These are phyloP conservation scores for Galendromus occidentalis DNA, from an alignment of 1,140 invertebrate species.

Conservation along the genomic window DNA sequence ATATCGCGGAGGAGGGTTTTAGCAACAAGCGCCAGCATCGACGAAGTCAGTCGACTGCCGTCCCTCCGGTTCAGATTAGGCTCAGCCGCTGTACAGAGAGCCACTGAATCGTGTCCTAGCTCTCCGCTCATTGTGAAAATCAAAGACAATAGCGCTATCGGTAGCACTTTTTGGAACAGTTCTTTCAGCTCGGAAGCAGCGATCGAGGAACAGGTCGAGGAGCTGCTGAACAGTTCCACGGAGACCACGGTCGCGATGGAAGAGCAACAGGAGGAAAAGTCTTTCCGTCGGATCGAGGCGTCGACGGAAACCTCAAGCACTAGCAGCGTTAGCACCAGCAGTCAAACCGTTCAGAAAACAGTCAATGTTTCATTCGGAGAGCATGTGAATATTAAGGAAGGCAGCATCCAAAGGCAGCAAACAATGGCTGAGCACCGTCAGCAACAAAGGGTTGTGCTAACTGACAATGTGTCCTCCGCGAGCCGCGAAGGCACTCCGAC, in stretches of 20 bases:
- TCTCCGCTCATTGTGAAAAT: not conserved
- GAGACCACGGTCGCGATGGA: not conserved
- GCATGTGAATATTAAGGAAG: constrained; percentile 1
- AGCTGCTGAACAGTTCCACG: not conserved
- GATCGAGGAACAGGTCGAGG: not conserved
- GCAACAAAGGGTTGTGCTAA: not conserved
- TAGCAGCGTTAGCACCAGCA: too few species aligned
- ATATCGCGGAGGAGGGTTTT: not conserved
- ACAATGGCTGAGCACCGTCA: not conserved
- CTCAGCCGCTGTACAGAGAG: not conserved
- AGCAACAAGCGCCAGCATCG: not conserved
- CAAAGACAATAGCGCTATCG: not conserved
- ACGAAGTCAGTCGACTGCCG: not conserved
- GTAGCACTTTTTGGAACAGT: too few species aligned
- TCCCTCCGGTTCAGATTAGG: not conserved
- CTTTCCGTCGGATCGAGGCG: not conserved
- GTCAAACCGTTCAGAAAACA: not conserved
- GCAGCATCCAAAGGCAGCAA: not conserved
- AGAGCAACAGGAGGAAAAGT: not conserved
- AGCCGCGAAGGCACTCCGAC: constrained; percentile 9
- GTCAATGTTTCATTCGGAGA: not conserved
- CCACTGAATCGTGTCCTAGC: not conserved
- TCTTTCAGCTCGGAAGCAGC: not conserved
- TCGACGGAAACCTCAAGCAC: too few species aligned
- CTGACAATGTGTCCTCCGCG: not conserved